Base-by-base conservation (phyloP, 2,797 vertebrate genomes). In the Lacerta viridis region DNA sequence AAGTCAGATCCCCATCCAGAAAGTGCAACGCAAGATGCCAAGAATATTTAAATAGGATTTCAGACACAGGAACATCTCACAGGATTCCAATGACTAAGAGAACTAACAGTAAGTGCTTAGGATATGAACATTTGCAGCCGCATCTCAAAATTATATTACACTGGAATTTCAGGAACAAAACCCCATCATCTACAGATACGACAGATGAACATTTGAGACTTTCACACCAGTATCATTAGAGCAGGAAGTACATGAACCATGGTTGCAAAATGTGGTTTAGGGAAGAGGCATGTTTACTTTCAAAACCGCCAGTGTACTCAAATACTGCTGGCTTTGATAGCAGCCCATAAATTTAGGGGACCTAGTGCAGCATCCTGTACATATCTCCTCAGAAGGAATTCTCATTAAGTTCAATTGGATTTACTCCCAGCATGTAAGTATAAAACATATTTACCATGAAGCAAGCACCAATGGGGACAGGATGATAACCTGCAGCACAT, bases 1-100 rank as follows among this genome's bases (percentile, higher is more conserved):
- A 93, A 88, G 33, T 88, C 80, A 92, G 87, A 91, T 88, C 59
- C 88, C 9, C 85, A 91, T 89, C 88, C 90, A 92, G 93, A 92
- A 83, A 50, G 25, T 23, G 86, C 88, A 93, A 69, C 23, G 88
- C 7, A 82, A 89, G 89, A 79, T 79, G 77, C 41, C 41, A 81
- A 81, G 59, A 84, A n/a, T 29, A 1, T 3, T n/a, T 55, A 81
- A 61, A 61, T 43, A 20, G 15, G 33, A 85, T 61, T 75, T 61
- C 55, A 61, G 9, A 75, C 36, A 86, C 61, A 81, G 61, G n/a
- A 89, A 90, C 10, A 83, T 23, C 7, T 90, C 74, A 29, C 68
- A 15, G 43, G 41, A 43, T 15, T 61, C 66, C 39, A 85, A 6
- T 64, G 55, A 9, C 39, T 77, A 17, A 55, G n/a, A 50, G 41